A percentile compares a stretch with the other conserved stretches of the same genome.
phyloP scores from a whole-genome alignment of 2,113 vertebrate genomes.

The Mastomys natalensis region DNA sequence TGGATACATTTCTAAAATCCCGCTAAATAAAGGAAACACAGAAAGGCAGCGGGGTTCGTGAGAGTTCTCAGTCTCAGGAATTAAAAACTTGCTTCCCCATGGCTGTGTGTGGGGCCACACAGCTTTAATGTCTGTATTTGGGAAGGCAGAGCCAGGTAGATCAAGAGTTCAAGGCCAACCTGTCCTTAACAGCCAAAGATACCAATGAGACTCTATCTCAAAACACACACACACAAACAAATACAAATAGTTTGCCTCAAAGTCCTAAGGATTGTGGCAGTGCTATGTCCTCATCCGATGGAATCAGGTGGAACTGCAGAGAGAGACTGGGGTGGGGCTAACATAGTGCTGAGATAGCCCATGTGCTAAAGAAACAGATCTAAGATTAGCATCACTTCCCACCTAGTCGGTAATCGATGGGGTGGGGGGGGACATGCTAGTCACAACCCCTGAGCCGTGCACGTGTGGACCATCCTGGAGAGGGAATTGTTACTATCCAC shows the following conservation, averaged over 20 bases:
- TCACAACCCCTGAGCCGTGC: background rate
- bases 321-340: background rate
- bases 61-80: too few relatives aligned
- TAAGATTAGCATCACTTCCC: background rate
- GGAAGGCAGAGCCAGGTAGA: too few relatives aligned
- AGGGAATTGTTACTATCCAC: background rate
- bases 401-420: background rate
- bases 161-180: background rate
- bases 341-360: background rate
- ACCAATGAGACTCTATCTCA: background rate
- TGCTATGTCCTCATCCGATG: background rate
- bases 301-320: background rate
- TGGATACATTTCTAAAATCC: background rate
- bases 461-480: background rate
- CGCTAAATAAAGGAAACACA: background rate
- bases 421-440: background rate
- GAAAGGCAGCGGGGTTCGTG: too few relatives aligned
- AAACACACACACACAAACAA: background rate
- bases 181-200: background rate
- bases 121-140: too few relatives aligned
- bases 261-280: background rate
- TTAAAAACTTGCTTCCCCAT: too few relatives aligned
- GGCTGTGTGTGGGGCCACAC: too few relatives aligned
- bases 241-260: background rate
- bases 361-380: accelerated